A percentile compares a stretch with the other conserved stretches of the same genome.
Conservation (phyloP, 2,113 vertebrate genomes). For the Apaloderma vittatum region DNA sequence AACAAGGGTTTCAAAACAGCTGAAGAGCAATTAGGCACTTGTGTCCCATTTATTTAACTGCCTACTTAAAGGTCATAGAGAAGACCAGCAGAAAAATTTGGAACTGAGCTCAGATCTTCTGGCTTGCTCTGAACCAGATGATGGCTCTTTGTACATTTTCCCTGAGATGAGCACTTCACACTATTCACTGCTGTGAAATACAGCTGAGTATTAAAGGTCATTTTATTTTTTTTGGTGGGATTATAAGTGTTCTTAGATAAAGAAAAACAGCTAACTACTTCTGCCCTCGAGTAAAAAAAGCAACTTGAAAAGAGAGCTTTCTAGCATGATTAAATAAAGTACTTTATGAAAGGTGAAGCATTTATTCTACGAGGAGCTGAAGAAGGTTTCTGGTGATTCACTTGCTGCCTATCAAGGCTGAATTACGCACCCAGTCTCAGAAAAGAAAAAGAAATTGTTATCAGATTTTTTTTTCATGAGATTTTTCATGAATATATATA, state of each 20-base stretch:
- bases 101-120: not conserved
- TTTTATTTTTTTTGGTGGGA: not conserved
- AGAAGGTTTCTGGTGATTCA: constrained; percentile 39
- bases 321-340: not conserved
- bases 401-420: not conserved
- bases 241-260: not conserved
- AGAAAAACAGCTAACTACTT: not conserved
- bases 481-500: not conserved
- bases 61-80: not conserved
- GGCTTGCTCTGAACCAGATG: not conserved
- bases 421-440: not conserved
- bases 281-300: not conserved
- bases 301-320: not conserved
- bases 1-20: not conserved
- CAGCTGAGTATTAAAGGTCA: constrained; percentile 12
- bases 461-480: not conserved
- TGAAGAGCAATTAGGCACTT: not conserved
- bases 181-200: not conserved
- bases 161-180: not conserved
- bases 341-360: not conserved
- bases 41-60: not conserved
- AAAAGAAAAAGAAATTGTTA: not conserved
- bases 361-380: not conserved
- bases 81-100: not conserved
- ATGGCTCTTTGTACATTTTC: not conserved